Base-by-base conservation (phyloP, 2,888 invertebrate species). In the Lepidochrysops patricia region DNA sequence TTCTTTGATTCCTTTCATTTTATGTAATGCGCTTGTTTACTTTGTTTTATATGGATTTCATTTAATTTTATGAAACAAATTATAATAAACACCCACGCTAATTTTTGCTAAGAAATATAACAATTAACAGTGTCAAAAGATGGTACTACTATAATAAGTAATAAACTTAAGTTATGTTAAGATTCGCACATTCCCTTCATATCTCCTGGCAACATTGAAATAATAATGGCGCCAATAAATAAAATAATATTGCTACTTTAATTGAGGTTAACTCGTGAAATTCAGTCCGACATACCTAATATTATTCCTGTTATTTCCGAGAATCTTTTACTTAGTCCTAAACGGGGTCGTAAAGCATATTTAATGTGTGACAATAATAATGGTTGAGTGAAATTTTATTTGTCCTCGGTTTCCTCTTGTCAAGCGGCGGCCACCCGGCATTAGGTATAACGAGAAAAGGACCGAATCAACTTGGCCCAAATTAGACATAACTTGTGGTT, bases 321-420 rank as follows among this genome's bases (percentile, higher is more conserved):
- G 54, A 54, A 54, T 32, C 54, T 54, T 54, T 54, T 32, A 54
- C 19, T 54, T 27, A 54, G 54, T 54, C 62, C 61, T 68, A 70
- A 75, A 72, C 71, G 71, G 72, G 74, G 74, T 76, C 77, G 75
- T 83, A 80, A 83, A 81, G 76, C 75, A 82, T 82, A 82, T 82
- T 43, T 81, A 83, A 84, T 80, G 78, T 72, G 69, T 67, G 72
- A 71, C 73, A 79, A 73, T 80, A 83, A 79, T 73, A 76, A 77
- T 66, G 70, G 54, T 15, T 19, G 72, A 80, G 75, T 84, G 77
- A 80, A 85, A 85, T 84, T 86, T 84, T 83, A 85, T 84, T 84
- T 80, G 79, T 82, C 84, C 78, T 74, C 72, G 69, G 75, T 86
- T 85, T 86, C 87, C 85, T 86, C 82, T 79, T 82, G 83, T 84